Base-by-base conservation (phyloP, 2,113 vertebrate species). In the Hiodon tergisus region DNA sequence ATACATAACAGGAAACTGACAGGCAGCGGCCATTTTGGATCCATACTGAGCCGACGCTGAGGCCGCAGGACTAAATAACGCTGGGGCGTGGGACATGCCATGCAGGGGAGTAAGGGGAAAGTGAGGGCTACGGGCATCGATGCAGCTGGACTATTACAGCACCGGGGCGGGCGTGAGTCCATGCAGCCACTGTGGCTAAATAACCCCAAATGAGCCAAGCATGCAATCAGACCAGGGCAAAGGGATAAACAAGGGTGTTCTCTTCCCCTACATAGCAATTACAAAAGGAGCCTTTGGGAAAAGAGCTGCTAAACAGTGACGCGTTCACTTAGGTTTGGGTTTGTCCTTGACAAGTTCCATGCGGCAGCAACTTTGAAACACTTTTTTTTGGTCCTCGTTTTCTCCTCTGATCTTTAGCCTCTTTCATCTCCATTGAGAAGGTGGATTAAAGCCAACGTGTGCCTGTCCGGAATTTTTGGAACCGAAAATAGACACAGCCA, bases 241-340 rank as follows among this genome's bases (percentile, higher is more conserved):
- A 72, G 80, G 71, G 76, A 81, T 82, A 88, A 89, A 87, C 81
- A 86, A 81, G 85, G 80, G 77, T 70, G 61, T 79, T 78, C 81
- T 80, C 73, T 69, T 60, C 79, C 83, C 83, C 82, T 81, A 85
- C 83, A 10, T 86, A 80, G 84, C 80, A 87, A 87, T 87, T 87
- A 88, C 77, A 69, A 17, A 76, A 77, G 72, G 17, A 66, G 52
- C 4, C 52, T 54, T 55, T 8, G 51, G 76, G 79, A 54, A 77
- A 17, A 71, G 79, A 73, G 59, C 67, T 79, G 11, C 75, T 83
- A 87, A 88, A 88, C 85, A 85, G 80, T 79, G 78, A 10, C 70
- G 70, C 77, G 78, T 80, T 84, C 65, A 31, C 60, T 57, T 54
- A 11, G 48, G 50, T 54, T 79, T 6, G 5, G 31, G 67, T 11